A percentile compares a stretch with the other conserved stretches of the same genome.
Conservation (phyloP, 2,888 invertebrate species). For the Tortricodes alternella region DNA sequence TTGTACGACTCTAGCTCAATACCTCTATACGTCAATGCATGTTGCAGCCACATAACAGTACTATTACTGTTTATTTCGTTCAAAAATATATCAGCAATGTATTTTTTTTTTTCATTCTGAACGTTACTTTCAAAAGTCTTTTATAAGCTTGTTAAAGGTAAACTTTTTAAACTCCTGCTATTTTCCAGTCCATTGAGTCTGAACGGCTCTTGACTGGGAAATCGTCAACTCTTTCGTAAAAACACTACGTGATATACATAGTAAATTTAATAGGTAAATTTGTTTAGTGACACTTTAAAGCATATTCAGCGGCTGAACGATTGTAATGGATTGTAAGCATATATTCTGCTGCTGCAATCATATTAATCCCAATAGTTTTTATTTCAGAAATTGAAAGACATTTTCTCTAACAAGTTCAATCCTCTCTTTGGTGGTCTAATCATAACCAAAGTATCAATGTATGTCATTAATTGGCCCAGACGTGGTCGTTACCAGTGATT, state of each 20-base stretch:
- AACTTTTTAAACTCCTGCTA: constrained; percentile 15
- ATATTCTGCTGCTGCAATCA: too few relatives aligned
- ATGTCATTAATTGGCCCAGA: constrained; percentile 10
- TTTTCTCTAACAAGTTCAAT: background rate
- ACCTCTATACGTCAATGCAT: background rate
- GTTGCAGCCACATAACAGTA: background rate
- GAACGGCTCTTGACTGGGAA: constrained; percentile 23
- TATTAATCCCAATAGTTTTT: background rate
- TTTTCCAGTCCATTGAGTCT: constrained; percentile 29
- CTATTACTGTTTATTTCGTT: background rate
- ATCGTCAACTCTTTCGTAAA: constrained; percentile 3
- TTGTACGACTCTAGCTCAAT: background rate
- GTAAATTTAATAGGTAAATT: background rate
- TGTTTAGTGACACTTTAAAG: background rate
- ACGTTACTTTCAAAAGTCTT: background rate
- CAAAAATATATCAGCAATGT: background rate
- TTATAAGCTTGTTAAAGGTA: constrained; percentile 16
- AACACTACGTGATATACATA: constrained; percentile 3
- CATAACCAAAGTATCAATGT: constrained; percentile 19
- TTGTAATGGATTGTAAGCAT: too few relatives aligned
- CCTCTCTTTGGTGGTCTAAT: constrained; percentile 14
- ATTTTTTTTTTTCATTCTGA: background rate
- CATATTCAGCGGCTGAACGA: too few relatives aligned
- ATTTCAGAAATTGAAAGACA: background rate
- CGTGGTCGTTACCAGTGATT: constrained; percentile 23